phyloP scores from a whole-genome alignment of 1,140 invertebrate genomes.

The Eumeta japonica region DNA sequence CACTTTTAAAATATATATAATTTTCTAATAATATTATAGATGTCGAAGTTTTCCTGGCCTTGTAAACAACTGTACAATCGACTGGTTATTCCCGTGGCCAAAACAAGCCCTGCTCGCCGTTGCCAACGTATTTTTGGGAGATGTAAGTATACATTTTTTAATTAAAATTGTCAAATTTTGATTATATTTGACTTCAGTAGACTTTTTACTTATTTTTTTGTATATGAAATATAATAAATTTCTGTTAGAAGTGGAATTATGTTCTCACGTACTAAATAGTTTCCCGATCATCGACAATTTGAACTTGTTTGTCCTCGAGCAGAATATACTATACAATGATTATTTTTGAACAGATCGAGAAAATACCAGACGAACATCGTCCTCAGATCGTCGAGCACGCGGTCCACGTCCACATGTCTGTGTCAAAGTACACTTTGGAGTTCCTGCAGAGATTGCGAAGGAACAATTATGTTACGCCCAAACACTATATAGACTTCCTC shows the following conservation, averaged over 20 bases:
- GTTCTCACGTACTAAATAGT: no score
- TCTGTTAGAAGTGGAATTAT: no score
- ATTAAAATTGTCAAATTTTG: background rate
- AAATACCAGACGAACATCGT: constrained; percentile 66
- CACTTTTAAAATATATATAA: background rate
- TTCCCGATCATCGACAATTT: no score
- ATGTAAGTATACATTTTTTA: constrained; percentile 49
- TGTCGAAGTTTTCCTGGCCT: constrained; percentile 89
- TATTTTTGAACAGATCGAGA: constrained; percentile 49
- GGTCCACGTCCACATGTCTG: constrained; percentile 76
- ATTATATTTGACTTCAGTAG: no score
- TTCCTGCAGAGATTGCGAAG: constrained; percentile 71
- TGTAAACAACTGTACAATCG: constrained; percentile 89
- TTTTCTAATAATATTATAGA: constrained; percentile 29
- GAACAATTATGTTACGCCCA: constrained; percentile 85
- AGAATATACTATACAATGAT: constrained; percentile 5
- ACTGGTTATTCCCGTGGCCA: constrained; percentile 93
- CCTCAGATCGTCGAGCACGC: constrained; percentile 75
- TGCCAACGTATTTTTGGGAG: constrained; percentile 74
- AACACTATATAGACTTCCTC: constrained; percentile 86
- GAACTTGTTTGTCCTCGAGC: no score
- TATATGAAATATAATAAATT: no score
- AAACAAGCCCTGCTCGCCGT: constrained; percentile 83
- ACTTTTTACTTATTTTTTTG: no score
- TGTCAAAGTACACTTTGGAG: constrained; percentile 70